Percentiles rank a stretch among this genome's conserved stretches.
These are phyloP conservation scores for Pseudococcus jackbeardsleyi DNA, from an alignment of 2,888 invertebrate genomes.

Conservation along the genomic window DNA sequence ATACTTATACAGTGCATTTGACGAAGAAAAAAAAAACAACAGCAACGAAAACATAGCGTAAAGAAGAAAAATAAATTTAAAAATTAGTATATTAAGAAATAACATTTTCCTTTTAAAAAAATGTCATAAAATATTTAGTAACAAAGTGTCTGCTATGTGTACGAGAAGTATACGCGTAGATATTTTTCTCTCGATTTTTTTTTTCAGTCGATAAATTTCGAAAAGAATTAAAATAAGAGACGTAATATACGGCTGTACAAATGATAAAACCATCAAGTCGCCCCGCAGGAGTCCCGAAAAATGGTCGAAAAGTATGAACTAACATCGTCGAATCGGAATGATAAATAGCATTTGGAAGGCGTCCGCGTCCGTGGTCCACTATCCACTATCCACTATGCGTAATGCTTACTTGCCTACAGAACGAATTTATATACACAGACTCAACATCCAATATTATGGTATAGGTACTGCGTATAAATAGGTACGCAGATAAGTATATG, in stretches of 20 bases:
- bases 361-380: constrained; percentile 49
- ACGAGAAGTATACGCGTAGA: constrained; percentile 9
- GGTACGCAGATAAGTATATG: no score
- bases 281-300: constrained; percentile 61
- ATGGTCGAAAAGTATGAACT: constrained; percentile 60
- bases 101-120: constrained; percentile 41
- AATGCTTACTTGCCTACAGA: background rate
- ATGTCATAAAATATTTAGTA: constrained; percentile 58
- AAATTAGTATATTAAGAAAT: constrained; percentile 58
- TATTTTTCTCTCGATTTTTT: constrained; percentile 36
- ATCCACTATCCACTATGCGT: background rate
- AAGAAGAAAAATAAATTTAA: constrained; percentile 42
- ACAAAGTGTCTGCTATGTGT: constrained; percentile 54
- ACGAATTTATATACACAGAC: constrained; percentile 21
- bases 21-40: constrained; percentile 11
- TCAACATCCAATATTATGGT: background rate
- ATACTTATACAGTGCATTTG: background rate
- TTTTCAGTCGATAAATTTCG: constrained; percentile 65
- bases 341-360: constrained; percentile 64
- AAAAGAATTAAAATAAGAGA: constrained; percentile 65
- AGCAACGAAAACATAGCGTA: constrained; percentile 5
- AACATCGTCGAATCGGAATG: constrained; percentile 64
- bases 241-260: constrained; percentile 64
- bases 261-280: constrained; percentile 65
- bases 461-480: background rate